Evolutionary conservation across 2,888 invertebrate genomes (phyloP).

Genomic region (Harpalus rufipes): DNA sequence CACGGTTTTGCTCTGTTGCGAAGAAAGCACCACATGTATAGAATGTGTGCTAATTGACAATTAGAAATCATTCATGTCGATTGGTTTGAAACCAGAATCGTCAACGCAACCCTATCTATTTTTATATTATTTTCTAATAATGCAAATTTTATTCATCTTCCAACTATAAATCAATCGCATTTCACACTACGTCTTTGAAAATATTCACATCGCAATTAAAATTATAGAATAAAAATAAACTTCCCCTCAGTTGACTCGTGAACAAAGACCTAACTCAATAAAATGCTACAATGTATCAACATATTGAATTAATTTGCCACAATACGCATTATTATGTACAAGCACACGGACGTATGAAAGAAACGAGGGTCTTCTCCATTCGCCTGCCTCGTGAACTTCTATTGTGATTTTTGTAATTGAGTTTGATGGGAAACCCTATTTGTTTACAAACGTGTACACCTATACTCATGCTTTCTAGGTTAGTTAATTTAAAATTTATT

Average conservation of each 20-base stretch:
- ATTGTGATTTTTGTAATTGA: slow-evolving; percentile 45
- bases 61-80: too few relatives aligned
- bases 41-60: too few relatives aligned
- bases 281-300: slow-evolving; percentile 48
- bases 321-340: slow-evolving; percentile 56
- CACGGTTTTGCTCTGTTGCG: too few relatives aligned
- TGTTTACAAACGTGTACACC: neutral
- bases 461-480: neutral
- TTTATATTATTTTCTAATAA: neutral
- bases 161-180: neutral
- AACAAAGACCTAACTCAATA: slow-evolving; percentile 34
- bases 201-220: slow-evolving; percentile 38
- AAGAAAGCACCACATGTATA: too few relatives aligned
- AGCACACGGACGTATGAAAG: slow-evolving; percentile 19
- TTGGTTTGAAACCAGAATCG: too few relatives aligned
- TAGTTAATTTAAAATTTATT: slow-evolving; percentile 8
- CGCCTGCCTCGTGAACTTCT: slow-evolving; percentile 4
- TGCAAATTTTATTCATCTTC: neutral
- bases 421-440: slow-evolving; percentile 42
- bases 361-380: slow-evolving; percentile 33
- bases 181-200: neutral
- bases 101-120: too few relatives aligned
- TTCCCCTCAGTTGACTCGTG: slow-evolving; percentile 23
- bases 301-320: slow-evolving; percentile 61
- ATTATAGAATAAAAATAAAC: slow-evolving; percentile 12